Percentiles rank a stretch among this genome's conserved stretches.
Conservation (phyloP, 1,140 invertebrate genomes). For the Zophobas morio region DNA sequence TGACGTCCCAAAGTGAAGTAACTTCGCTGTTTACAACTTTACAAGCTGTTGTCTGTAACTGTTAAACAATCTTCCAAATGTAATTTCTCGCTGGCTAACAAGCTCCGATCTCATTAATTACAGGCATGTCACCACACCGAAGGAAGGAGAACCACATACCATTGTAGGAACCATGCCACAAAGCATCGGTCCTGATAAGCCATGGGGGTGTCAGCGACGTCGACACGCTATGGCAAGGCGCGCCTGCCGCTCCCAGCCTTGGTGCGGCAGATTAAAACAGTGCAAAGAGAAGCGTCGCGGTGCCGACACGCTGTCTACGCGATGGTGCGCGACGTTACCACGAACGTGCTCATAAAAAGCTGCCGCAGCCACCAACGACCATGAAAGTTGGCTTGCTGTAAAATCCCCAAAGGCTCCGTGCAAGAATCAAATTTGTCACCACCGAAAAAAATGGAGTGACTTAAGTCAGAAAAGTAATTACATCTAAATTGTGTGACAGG, state of each 20-base stretch:
- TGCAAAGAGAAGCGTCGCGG: constrained; percentile 45
- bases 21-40: too few relatives aligned
- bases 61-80: too few relatives aligned
- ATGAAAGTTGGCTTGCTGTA: neutral
- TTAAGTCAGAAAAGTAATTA: neutral
- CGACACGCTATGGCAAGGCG: constrained; percentile 31
- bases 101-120: too few relatives aligned
- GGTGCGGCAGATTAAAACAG: constrained; percentile 48
- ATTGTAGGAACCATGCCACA: too few relatives aligned
- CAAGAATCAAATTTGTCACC: too few relatives aligned
- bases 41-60: too few relatives aligned
- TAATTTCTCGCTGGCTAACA: too few relatives aligned
- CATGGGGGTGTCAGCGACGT: constrained; percentile 14
- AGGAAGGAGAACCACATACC: too few relatives aligned
- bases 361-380: neutral
- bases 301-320: constrained; percentile 44
- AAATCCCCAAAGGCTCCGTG: neutral
- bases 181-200: neutral
- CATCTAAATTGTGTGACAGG: neutral
- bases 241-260: constrained; percentile 36
- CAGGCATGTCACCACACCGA: too few relatives aligned
- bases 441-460: neutral
- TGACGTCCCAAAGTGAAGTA: too few relatives aligned
- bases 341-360: neutral
- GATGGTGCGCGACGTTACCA: constrained; percentile 29